Conservation (phyloP, 2,113 vertebrate species). For the Leptosomus discolor region DNA sequence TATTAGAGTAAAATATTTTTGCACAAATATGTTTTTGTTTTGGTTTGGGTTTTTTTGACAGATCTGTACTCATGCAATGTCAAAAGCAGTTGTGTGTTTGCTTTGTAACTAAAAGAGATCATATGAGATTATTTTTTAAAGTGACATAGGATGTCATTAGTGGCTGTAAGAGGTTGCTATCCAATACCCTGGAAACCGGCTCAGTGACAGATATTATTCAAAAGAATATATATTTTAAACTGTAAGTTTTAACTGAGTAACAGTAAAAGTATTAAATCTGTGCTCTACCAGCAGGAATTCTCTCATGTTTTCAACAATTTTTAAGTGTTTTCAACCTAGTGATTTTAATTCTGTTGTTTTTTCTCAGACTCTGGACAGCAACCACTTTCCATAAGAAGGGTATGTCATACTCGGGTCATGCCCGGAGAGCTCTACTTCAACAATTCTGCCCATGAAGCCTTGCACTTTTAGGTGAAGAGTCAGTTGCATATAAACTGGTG, state of each 20-base stretch:
- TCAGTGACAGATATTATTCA: background rate
- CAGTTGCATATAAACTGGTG: background rate
- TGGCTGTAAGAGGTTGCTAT: background rate
- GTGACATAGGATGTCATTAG: too few relatives aligned
- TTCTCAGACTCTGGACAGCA: background rate
- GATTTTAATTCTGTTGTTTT: background rate
- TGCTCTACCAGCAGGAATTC: background rate
- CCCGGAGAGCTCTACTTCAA: background rate
- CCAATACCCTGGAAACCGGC: background rate
- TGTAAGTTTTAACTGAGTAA: background rate
- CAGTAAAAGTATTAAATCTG: background rate
- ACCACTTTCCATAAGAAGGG: background rate
- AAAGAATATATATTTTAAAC: background rate
- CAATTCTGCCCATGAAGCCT: background rate
- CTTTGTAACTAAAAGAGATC: background rate
- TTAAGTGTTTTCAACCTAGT: background rate
- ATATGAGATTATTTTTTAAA: background rate
- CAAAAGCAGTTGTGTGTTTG: background rate
- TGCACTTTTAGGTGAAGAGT: background rate
- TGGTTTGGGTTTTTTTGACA: background rate
- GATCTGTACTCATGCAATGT: background rate
- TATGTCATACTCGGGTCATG: background rate
- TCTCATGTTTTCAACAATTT: background rate
- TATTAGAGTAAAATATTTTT: background rate
- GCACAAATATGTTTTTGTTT: background rate